These are phyloP conservation scores for Calonectris borealis DNA, from an alignment of 2,113 vertebrate genomes.

Conservation along the genomic window DNA sequence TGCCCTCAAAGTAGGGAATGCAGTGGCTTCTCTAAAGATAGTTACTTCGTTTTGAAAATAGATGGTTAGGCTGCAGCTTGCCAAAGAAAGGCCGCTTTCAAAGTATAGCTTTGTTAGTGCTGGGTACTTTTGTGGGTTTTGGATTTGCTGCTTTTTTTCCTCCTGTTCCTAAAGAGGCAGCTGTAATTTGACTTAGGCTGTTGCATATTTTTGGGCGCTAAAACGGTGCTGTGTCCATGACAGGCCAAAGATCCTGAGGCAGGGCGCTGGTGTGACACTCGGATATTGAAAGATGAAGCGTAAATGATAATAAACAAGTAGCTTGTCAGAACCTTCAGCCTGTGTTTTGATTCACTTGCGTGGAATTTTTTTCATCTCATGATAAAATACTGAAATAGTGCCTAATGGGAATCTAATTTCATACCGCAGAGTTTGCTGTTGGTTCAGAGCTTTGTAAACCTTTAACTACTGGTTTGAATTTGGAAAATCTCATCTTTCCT, in stretches of 20 bases:
- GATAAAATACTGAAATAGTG: not conserved
- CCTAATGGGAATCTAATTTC: not conserved
- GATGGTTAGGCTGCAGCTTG: not conserved
- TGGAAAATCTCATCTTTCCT: not conserved
- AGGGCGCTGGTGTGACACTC: rapidly evolving
- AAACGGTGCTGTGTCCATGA: not conserved
- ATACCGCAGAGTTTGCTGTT: not conserved
- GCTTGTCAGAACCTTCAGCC: not conserved
- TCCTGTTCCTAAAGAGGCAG: not conserved
- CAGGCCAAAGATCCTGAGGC: not conserved
- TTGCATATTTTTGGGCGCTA: rapidly evolving
- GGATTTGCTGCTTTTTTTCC: not conserved
- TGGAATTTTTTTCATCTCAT: not conserved
- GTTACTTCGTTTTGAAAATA: rapidly evolving
- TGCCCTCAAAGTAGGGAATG: not conserved
- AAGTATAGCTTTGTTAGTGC: not conserved
- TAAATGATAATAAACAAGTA: not conserved
- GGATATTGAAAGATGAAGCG: not conserved
- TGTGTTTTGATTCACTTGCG: not conserved
- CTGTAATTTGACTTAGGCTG: not conserved
- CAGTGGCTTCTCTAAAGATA: not conserved
- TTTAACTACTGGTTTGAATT: not conserved
- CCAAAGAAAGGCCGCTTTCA: not conserved
- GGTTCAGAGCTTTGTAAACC: not conserved
- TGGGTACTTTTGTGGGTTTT: not conserved